Base-by-base conservation (phyloP, 2,888 invertebrate genomes). In the Biston stratarius region DNA sequence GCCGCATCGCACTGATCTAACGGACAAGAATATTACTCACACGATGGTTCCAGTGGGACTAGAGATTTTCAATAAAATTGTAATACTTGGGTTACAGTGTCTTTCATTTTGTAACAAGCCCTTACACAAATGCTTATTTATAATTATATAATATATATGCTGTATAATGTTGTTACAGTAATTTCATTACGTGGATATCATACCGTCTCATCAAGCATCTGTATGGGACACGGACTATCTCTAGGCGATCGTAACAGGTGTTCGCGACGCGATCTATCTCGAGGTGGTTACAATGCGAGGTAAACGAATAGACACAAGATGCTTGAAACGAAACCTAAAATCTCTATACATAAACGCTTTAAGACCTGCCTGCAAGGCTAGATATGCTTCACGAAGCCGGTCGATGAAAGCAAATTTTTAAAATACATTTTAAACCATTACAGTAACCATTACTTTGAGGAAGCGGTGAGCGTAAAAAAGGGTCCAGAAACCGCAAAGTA, bases 21-120 rank as follows among this genome's bases (percentile, higher is more conserved):
- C 82, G 81, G 83, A 79, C 77, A 82, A 78, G 80, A 33, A 42
- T 82, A 86, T 81, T 87, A 87, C 84, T 89, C 91, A 87, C 90
- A 94, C 94, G 93, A 94, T 92, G 94, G 92, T 89, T 90, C 92
- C 94, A 95, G 95, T 95, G 95, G 95, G 95, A 95, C 95, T 95
- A 95, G 95, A 95, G 95, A 95, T 94, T 95, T 95, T 95, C 93
- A 94, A 94, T 94, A 93, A 90, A 91, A 93, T 91, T 89, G 89
- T 94, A 92, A 92, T 92, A 92, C 93, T 92, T 94, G 95, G 95
- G 95, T 95, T 95, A 95, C 95, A 94, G 94, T 94, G 94, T 92
- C 91, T 92, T 88, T 91, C 92, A 94, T 87, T 91, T 92, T 86
- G 90, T 93, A 94, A 93, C 93, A 92, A 92, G 95, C 95, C 95